Base-by-base conservation (phyloP, 2,888 invertebrate species). In the Steinernema hermaphroditum region DNA sequence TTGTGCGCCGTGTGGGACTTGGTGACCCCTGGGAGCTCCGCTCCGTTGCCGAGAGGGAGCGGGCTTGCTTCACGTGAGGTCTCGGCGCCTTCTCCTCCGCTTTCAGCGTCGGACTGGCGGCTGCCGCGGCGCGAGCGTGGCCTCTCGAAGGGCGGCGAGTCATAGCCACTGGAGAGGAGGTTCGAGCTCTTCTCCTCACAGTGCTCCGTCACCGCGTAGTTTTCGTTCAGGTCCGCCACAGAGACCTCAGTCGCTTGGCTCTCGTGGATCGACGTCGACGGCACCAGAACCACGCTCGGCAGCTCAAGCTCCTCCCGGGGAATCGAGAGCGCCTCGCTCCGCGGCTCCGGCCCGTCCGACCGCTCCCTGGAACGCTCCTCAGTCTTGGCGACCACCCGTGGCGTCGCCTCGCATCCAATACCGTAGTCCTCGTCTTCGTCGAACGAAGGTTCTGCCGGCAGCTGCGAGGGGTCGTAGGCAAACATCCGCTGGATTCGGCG, bases 101-200 rank as follows among this genome's bases (percentile, higher is more conserved):
- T 72, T 44, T 79, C 79, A 2, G 74, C 72, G 41, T 76, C 74
- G n/a, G 76, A 77, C 24, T 76, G 76, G 19, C 83, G 68, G 62
- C 83, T 83, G 32, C 85, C 85, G 41, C 85, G 74, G 69, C 85
- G 75, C 6, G 84, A 84, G 14, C 79, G 73, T 0, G 85, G 85
- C 24, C 85, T 73, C 14, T 79, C 80, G 41, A 77, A 73, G 1
- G 78, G 76, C 9, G 77, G 78, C n/a, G 72, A 50, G 57, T 62
- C 62, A 32, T 32, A 62, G 8, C 62, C 62, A n/a, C 62, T 62
- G 9, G 32, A 62, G n/a, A 62, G 62, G 1, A 62, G 62, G 16
- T 62, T 62, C 27, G 54, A 19, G 14, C 19, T 27, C 12, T 32
- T 34, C 62, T 62, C 62, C 32, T 62, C 32, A 16, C 32, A 29